Conservation (phyloP, 2,888 invertebrate species). For the Noctua janthina region DNA sequence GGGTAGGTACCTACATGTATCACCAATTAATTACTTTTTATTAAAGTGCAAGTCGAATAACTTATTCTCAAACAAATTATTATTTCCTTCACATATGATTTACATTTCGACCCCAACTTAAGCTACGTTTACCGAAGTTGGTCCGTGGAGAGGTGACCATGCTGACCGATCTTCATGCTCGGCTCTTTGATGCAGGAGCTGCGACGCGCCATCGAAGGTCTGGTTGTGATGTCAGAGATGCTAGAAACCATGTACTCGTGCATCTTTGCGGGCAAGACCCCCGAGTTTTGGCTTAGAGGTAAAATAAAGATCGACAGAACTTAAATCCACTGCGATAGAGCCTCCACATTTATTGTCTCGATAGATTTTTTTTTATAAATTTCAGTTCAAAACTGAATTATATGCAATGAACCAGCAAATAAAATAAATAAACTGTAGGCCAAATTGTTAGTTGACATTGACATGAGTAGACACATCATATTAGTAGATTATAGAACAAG, state of each 20-base stretch:
- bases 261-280: slow-evolving; percentile 95
- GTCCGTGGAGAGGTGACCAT: not conserved
- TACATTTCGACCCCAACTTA: not conserved
- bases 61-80: not conserved
- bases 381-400: no score
- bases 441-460: no score
- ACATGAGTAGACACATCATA: no score
- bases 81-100: not conserved
- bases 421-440: no score
- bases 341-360: not conserved
- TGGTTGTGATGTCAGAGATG: slow-evolving; percentile 96
- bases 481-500: no score
- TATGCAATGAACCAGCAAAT: no score
- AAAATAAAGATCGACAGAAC: slow-evolving; percentile 20
- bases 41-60: not conserved
- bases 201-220: slow-evolving; percentile 95
- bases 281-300: slow-evolving; percentile 93
- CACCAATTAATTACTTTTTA: not conserved
- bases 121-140: not conserved
- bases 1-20: not conserved
- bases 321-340: not conserved
- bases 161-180: not conserved
- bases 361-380: not conserved
- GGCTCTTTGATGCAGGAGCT: slow-evolving; percentile 87
- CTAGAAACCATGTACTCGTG: slow-evolving; percentile 95